Evolutionary conservation across 2,113 vertebrate species (phyloP).

Genomic region (Oenanthe oenanthe): DNA sequence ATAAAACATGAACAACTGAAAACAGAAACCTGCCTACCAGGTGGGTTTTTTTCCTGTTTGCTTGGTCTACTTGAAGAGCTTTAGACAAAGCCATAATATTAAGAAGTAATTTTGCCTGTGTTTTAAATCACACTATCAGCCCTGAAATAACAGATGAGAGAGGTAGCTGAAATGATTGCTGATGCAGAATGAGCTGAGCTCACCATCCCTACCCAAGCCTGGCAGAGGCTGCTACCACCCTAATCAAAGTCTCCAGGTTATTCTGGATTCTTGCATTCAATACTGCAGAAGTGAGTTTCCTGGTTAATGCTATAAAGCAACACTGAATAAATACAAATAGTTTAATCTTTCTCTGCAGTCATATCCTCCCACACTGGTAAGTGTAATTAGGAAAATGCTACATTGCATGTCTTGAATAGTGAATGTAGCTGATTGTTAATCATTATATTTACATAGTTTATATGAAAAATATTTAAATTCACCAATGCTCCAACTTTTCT

Average conservation of each 20-base stretch:
- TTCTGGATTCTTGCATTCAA: slow-evolving; percentile 25
- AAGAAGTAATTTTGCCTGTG: slow-evolving; percentile 61
- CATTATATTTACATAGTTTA: slow-evolving; percentile 72
- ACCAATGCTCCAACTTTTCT: slow-evolving; percentile 53
- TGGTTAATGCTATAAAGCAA: slow-evolving; percentile 67
- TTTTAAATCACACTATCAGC: slow-evolving; percentile 62
- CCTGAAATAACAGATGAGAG: slow-evolving; percentile 41
- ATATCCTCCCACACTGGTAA: slow-evolving; percentile 64
- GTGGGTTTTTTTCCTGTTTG: not conserved
- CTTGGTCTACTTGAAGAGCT: not conserved
- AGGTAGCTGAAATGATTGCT: slow-evolving; percentile 42
- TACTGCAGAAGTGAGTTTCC: slow-evolving; percentile 26
- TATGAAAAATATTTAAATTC: slow-evolving; percentile 74
- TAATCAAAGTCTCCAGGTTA: slow-evolving; percentile 57
- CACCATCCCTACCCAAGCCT: slow-evolving; percentile 25
- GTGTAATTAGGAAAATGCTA: slow-evolving; percentile 75
- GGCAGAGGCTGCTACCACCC: not conserved
- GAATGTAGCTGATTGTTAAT: slow-evolving; percentile 73
- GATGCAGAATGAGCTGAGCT: slow-evolving; percentile 49
- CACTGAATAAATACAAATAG: slow-evolving; percentile 75
- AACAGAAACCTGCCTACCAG: slow-evolving; percentile 15
- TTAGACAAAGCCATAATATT: slow-evolving; percentile 47
- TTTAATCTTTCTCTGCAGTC: slow-evolving; percentile 69
- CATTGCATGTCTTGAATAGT: slow-evolving; percentile 57
- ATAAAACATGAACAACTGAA: not conserved